Base-by-base conservation (phyloP, 2,888 invertebrate species). In the Sinodicranocentrus sp. region DNA sequence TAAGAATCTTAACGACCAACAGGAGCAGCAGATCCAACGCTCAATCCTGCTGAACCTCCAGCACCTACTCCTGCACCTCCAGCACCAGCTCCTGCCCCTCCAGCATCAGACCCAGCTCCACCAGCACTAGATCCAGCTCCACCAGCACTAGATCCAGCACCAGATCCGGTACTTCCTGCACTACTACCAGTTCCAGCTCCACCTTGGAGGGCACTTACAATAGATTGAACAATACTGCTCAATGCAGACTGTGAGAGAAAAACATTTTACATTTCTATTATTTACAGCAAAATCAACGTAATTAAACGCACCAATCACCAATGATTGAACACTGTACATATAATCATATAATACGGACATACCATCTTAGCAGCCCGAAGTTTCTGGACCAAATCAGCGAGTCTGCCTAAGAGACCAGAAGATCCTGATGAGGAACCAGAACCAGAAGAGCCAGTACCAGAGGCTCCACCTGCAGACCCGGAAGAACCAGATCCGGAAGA, bases 21-120 rank as follows among this genome's bases (percentile, higher is more conserved):
- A 15, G 26, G 2, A n/a, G n/a, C 39, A 39, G 39, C 17, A 5
- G 39, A 8, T 39, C 61, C 61, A 21, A 15, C 23, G 21, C 23
- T 23, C 5, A 26, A 6, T 61, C 39, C 39, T 8, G 39, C 33
- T 1, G 67, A 67, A 21, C 67, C 67, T 39, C 67, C 67, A n/a
- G 23, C 67, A 39, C 61, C 19, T 6, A 13, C 28, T 23, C 61
- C 28, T 61, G 19, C 28, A 19, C 13, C 44, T 3, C 17, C 67
- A 39, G 10, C 23, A n/a, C 19, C 19, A 52, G n/a, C 52, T 10
- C 3, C 52, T 52, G 8, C 52, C n/a, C 15, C 59, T 23, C 26
- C 25, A 52, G 17, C 63, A 10, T 21, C 26, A n/a, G 48, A 43
- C 21, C 23, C 44, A 17, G 23, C 59, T 28, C 78, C 52, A 33